These are phyloP conservation scores for Nasua narica DNA, from an alignment of 2,797 vertebrate species.

Conservation along the genomic window DNA sequence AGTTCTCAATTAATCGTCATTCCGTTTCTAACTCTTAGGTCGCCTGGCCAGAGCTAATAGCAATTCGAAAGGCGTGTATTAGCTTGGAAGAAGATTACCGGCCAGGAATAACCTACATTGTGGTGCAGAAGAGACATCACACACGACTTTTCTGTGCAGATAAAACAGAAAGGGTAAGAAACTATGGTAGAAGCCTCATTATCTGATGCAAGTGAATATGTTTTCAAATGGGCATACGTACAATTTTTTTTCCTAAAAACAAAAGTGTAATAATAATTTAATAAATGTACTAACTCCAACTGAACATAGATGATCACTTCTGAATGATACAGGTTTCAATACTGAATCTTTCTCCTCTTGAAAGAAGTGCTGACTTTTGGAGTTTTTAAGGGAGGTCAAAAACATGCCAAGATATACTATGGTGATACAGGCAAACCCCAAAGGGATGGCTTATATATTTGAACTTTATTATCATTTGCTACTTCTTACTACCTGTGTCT, in stretches of 20 bases:
- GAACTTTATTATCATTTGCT: conserved; percentile 2
- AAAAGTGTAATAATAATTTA: background rate
- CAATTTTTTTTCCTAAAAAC: background rate
- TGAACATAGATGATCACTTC: background rate
- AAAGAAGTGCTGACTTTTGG: background rate
- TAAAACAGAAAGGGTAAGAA: conserved; percentile 96
- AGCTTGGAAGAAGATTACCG: conserved; percentile 98
- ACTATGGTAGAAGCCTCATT: conserved; percentile 34
- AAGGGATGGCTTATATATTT: background rate
- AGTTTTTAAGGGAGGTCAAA: background rate
- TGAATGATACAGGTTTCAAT: conserved; percentile 16
- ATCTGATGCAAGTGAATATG: background rate
- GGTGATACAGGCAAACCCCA: background rate
- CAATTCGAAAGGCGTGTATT: conserved; percentile 98
- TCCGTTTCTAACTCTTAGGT: conserved; percentile 85
- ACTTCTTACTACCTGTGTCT: background rate
- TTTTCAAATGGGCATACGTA: background rate
- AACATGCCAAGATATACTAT: background rate
- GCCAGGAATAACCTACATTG: conserved; percentile 98
- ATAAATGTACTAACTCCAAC: background rate
- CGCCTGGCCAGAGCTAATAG: conserved; percentile 98
- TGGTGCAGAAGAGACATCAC: conserved; percentile 99
- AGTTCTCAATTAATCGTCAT: conserved; percentile 31
- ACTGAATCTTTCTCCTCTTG: conserved; percentile 20
- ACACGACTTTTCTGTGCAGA: conserved; percentile 98